A percentile compares a stretch with the other conserved stretches of the same genome.
These are phyloP conservation scores for Lepeophtheirus nordmannii DNA, from an alignment of 2,888 invertebrate species.

Conservation along the genomic window DNA sequence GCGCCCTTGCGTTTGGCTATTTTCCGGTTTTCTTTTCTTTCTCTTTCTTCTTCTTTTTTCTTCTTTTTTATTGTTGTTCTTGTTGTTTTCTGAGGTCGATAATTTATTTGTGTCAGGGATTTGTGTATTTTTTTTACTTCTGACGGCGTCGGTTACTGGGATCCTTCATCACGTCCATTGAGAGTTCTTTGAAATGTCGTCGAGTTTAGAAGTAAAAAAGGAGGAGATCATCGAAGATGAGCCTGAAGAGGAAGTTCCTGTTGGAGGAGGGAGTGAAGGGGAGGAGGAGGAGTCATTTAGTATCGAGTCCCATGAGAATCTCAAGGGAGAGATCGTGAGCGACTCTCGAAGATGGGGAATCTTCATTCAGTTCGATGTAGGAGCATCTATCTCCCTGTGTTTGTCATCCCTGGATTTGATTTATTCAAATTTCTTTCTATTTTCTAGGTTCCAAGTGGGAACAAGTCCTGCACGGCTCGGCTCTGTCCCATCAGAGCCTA, in stretches of 20 bases:
- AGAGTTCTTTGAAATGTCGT: too few relatives aligned
- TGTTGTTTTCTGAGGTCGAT: too few relatives aligned
- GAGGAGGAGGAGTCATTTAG: background rate
- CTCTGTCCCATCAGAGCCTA: background rate
- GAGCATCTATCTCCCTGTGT: background rate
- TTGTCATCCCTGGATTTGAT: background rate
- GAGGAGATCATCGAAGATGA: too few relatives aligned
- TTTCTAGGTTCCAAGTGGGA: background rate
- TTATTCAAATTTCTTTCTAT: background rate
- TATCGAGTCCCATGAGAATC: constrained; percentile 1
- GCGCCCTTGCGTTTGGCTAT: too few relatives aligned
- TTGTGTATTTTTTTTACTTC: too few relatives aligned
- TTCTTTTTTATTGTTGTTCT: too few relatives aligned
- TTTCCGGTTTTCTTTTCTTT: too few relatives aligned
- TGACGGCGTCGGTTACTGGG: too few relatives aligned
- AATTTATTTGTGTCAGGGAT: too few relatives aligned
- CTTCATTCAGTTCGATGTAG: background rate
- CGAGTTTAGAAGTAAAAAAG: too few relatives aligned
- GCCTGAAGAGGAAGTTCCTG: background rate
- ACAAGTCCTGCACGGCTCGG: background rate
- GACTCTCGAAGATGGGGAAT: background rate
- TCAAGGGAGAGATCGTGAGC: background rate
- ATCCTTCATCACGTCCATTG: too few relatives aligned
- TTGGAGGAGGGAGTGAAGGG: background rate
- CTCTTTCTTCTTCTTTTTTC: too few relatives aligned